A percentile compares a stretch with the other conserved stretches of the same genome.
phyloP scores from a whole-genome alignment of 1,140 invertebrate species.

The Yoshiicerus persimilis region DNA sequence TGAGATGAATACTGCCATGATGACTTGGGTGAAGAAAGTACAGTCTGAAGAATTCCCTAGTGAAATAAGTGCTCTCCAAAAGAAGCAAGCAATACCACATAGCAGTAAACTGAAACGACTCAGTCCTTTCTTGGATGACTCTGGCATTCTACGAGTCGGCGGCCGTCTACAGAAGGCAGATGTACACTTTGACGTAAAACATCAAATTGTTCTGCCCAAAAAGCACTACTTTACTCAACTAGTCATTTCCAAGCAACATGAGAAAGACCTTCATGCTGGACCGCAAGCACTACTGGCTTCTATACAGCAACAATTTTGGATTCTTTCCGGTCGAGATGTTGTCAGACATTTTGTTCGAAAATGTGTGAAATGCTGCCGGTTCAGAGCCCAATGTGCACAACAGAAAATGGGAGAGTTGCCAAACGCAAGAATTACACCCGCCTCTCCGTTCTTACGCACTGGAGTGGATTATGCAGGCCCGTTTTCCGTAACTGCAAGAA shows the following conservation, averaged over 20 bases:
- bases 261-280: conserved; percentile 51
- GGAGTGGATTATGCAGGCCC: too few species aligned
- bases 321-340: neutral
- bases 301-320: conserved; percentile 47
- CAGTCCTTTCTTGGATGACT: conserved; percentile 54
- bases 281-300: conserved; percentile 49
- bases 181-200: conserved; percentile 44
- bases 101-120: conserved; percentile 45
- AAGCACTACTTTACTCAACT: conserved; percentile 49
- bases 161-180: conserved; percentile 52
- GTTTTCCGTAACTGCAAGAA: too few species aligned
- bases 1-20: neutral
- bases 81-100: neutral
- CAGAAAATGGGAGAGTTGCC: too few species aligned
- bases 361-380: conserved; percentile 46
- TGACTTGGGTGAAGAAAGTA: neutral
- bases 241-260: conserved; percentile 52
- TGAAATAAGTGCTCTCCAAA: neutral
- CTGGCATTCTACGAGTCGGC: conserved; percentile 54
- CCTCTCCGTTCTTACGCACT: too few species aligned
- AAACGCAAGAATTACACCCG: too few species aligned
- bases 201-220: conserved; percentile 51
- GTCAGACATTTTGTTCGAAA: neutral
- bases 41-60: neutral
- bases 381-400: conserved; percentile 23